Percentiles rank a stretch among this genome's conserved stretches.
These are phyloP conservation scores for Pterocles orientalis DNA, from an alignment of 2,113 vertebrate genomes.

Conservation along the genomic window DNA sequence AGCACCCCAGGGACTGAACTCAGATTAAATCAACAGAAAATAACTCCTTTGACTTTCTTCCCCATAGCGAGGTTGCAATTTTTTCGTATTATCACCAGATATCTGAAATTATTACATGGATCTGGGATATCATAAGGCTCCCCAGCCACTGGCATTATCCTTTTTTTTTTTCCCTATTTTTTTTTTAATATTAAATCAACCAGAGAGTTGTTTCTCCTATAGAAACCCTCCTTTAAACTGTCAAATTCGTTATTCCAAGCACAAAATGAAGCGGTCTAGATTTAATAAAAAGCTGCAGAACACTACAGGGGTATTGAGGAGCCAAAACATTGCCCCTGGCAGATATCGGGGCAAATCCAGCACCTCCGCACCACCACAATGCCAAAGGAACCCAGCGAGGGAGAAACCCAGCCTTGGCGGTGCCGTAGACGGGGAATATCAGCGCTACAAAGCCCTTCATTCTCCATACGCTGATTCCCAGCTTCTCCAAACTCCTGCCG, in stretches of 20 bases:
- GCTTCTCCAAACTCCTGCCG: neutral
- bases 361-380: neutral
- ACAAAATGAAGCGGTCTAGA: neutral
- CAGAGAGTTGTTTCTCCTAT: neutral
- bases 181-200: neutral
- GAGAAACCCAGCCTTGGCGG: neutral
- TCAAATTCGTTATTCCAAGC: neutral
- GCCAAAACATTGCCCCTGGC: neutral
- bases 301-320: neutral
- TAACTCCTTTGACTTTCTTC: neutral
- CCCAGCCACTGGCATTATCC: neutral
- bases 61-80: neutral
- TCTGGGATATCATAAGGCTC: neutral
- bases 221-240: neutral
- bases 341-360: neutral
- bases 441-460: fast-evolving
- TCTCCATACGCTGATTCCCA: neutral
- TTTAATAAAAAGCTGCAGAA: neutral
- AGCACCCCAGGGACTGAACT: neutral
- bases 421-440: neutral
- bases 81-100: neutral
- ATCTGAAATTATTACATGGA: neutral
- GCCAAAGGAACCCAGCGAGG: neutral
- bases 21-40: too few relatives aligned
- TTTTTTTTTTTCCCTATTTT: neutral